Evolutionary conservation across 2,113 vertebrate genomes (phyloP).

Genomic region (Ornithorhynchus anatinus): DNA sequence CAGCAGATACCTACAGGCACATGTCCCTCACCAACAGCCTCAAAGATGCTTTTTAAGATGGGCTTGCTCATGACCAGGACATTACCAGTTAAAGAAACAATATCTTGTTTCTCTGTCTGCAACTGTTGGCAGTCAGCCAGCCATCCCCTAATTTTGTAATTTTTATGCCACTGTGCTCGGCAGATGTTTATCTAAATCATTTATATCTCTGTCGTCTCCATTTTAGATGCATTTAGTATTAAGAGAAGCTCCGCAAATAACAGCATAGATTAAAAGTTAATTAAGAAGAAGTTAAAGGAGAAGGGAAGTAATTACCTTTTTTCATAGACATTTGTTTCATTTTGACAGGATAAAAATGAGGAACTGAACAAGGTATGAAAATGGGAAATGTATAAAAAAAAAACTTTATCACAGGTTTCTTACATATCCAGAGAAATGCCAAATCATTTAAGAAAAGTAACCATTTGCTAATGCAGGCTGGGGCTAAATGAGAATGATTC

Average conservation of each 20-base stretch:
- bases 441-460: constrained; percentile 54
- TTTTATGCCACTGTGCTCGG: constrained; percentile 38
- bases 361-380: constrained; percentile 44
- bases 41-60: constrained; percentile 15
- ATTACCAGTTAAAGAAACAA: constrained; percentile 8
- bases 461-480: constrained; percentile 12
- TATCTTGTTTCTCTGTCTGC: constrained; percentile 9
- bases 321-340: constrained; percentile 54
- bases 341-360: constrained; percentile 56
- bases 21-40: background rate
- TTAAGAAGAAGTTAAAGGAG: constrained; percentile 64
- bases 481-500: constrained; percentile 14
- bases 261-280: constrained; percentile 70
- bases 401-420: constrained; percentile 43
- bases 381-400: constrained; percentile 31
- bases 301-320: constrained; percentile 62
- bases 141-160: constrained; percentile 30
- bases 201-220: constrained; percentile 63
- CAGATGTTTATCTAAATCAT: constrained; percentile 73
- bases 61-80: background rate
- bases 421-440: background rate
- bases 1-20: background rate
- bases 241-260: constrained; percentile 53
- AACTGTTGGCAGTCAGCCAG: constrained; percentile 37
- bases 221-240: constrained; percentile 59